phyloP scores from a whole-genome alignment of 2,113 vertebrate genomes.

The Menura novaehollandiae region DNA sequence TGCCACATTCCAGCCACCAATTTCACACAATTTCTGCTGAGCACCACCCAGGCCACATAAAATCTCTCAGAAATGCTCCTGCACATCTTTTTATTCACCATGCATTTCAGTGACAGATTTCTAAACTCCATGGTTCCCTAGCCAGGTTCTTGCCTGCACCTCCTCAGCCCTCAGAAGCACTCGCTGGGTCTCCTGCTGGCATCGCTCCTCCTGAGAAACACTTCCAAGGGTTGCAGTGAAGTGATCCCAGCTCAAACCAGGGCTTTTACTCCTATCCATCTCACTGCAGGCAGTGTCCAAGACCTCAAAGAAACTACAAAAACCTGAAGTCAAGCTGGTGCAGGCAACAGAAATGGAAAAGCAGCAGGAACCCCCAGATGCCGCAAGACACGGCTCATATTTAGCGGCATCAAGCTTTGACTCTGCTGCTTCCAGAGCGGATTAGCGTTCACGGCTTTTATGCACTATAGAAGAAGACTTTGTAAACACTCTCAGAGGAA shows the following conservation, averaged over 20 bases:
- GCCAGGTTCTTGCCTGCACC: background rate
- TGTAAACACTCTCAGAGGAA: background rate
- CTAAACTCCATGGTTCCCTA: background rate
- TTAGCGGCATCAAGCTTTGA: background rate
- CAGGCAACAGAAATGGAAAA: background rate
- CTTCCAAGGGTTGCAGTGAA: background rate
- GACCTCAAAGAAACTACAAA: background rate
- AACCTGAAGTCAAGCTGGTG: background rate
- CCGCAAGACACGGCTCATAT: background rate
- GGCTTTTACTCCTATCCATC: background rate
- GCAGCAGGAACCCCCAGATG: background rate
- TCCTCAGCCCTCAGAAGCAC: background rate
- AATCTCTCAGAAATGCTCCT: background rate
- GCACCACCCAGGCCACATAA: background rate
- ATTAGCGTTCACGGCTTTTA: background rate
- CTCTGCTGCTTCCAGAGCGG: background rate
- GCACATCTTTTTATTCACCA: background rate
- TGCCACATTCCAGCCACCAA: background rate
- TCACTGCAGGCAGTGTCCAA: background rate
- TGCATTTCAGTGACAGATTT: background rate
- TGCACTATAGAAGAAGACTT: background rate
- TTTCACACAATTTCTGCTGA: background rate
- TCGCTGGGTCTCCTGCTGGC: background rate
- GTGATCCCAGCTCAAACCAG: background rate
- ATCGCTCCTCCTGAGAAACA: rapidly evolving